Conservation (phyloP, 2,113 vertebrate species). For the Dinomys branickii region DNA sequence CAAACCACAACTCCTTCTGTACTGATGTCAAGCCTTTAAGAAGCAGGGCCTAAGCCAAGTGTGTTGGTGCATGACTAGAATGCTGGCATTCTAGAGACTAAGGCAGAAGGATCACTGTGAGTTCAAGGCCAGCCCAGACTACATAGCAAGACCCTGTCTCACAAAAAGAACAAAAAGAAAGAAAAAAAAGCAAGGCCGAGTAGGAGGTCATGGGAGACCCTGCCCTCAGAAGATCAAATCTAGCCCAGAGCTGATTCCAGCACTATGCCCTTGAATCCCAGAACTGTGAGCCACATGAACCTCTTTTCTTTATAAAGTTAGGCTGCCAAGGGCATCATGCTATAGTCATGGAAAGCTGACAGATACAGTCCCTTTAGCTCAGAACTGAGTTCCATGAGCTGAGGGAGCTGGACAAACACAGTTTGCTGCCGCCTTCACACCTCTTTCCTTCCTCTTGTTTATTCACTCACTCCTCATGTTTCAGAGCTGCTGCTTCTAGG, state of each 20-base stretch:
- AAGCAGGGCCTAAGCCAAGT: background rate
- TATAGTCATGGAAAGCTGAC: background rate
- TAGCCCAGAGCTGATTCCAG: background rate
- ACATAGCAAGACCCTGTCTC: background rate
- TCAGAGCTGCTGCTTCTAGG: background rate
- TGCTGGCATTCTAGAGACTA: background rate
- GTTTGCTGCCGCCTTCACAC: accelerated
- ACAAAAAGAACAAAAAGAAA: background rate
- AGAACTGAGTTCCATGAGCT: background rate
- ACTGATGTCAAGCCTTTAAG: background rate
- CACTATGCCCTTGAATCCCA: background rate
- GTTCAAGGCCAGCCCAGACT: background rate
- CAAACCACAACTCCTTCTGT: too few relatives aligned
- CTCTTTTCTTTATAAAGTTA: background rate
- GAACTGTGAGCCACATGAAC: background rate
- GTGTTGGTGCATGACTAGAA: background rate
- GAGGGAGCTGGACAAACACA: background rate
- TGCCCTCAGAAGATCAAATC: background rate
- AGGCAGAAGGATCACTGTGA: background rate
- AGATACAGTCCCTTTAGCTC: background rate
- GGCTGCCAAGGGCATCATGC: background rate
- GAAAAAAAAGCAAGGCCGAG: background rate
- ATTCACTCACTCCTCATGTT: background rate
- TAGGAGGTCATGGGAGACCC: background rate
- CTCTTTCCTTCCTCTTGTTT: background rate